These are phyloP conservation scores for Apostichopus japonicus DNA, from an alignment of 35 echinoderm and acorn worm genomes.

Conservation along the genomic window DNA sequence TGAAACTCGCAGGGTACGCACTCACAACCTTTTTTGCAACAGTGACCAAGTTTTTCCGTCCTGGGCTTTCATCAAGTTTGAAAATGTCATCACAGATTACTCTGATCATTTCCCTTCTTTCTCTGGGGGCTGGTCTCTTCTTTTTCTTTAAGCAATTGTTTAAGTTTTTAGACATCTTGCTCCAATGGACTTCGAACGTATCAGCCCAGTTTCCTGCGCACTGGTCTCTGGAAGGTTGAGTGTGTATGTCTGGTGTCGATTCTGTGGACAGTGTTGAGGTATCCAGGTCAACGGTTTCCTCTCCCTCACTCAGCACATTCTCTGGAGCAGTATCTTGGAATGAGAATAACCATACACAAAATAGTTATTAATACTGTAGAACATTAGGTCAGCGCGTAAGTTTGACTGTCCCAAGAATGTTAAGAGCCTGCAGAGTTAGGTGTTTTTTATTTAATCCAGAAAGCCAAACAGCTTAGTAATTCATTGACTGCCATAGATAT, in stretches of 20 bases:
- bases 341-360: neutral
- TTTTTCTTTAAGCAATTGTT: neutral
- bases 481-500: too few relatives aligned
- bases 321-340: neutral
- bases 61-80: neutral
- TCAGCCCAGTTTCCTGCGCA: neutral
- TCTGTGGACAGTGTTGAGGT: neutral
- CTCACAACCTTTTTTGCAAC: neutral
- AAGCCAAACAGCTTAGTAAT: too few relatives aligned
- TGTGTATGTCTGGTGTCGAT: neutral
- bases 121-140: neutral
- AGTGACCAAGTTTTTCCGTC: neutral
- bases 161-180: neutral
- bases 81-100: slow-evolving; percentile 2
- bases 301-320: neutral
- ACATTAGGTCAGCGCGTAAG: too few relatives aligned
- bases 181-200: neutral
- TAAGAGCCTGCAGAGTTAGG: too few relatives aligned
- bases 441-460: too few relatives aligned
- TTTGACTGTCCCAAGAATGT: too few relatives aligned
- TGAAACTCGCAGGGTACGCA: neutral
- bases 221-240: neutral
- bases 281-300: neutral
- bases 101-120: neutral
- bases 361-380: too few relatives aligned